A percentile compares a stretch with the other conserved stretches of the same genome.
Conservation (phyloP, 37 sponge, comb jelly and placozoan species). For the Axinella damicornis region DNA sequence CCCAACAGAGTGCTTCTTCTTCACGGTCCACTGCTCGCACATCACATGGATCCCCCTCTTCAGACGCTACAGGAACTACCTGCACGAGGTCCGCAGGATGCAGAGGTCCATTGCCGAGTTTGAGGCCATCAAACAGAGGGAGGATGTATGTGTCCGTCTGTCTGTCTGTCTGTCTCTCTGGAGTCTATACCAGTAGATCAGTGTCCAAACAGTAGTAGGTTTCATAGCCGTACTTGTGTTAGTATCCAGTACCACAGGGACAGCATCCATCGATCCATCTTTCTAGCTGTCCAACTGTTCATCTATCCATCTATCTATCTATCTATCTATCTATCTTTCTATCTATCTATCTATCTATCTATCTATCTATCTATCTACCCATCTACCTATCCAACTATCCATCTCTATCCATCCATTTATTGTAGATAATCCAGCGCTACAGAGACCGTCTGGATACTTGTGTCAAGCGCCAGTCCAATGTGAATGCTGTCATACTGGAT, state of each 20-base stretch:
- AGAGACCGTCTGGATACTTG: background rate
- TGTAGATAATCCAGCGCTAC: no score
- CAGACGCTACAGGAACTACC: constrained; percentile 27
- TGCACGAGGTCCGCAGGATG: constrained; percentile 68
- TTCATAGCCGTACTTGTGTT: no score
- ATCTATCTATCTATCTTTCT: background rate
- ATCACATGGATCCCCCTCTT: constrained; percentile 72
- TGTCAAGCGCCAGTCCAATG: constrained; percentile 23
- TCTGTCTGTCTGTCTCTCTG: background rate
- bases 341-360: background rate
- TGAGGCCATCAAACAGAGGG: constrained; percentile 1
- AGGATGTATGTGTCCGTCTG: background rate
- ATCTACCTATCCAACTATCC: background rate
- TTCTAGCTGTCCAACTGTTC: background rate
- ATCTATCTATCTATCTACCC: background rate
- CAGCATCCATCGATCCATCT: background rate
- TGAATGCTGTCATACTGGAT: constrained; percentile 45
- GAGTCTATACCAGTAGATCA: background rate
- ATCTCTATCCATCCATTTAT: background rate
- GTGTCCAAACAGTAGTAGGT: background rate
- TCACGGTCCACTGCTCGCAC: constrained; percentile 84
- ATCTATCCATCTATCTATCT: background rate
- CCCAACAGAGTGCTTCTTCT: constrained; percentile 93
- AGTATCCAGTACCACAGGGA: no score
- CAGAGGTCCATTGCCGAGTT: background rate